A percentile compares a stretch with the other conserved stretches of the same genome.
Evolutionary conservation across 2,888 invertebrate genomes (phyloP).

Genomic region (Tuta absoluta): DNA sequence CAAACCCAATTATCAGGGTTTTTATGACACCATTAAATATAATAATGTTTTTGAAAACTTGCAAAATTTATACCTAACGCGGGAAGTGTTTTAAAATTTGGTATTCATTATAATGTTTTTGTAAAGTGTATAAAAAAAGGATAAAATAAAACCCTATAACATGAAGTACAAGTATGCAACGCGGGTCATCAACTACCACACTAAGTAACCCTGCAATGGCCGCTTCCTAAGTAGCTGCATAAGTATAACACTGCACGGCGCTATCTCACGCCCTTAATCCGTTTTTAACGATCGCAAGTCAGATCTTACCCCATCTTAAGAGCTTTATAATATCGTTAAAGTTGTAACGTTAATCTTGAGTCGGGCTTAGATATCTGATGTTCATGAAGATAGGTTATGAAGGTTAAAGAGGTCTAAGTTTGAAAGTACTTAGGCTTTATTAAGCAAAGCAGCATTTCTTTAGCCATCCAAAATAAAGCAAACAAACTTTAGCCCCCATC

Average conservation of each 20-base stretch:
- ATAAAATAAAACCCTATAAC: too few relatives aligned
- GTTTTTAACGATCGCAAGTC: slow-evolving; percentile 17
- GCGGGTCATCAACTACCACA: neutral
- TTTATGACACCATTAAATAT: too few relatives aligned
- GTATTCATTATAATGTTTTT: too few relatives aligned
- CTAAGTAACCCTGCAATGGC: neutral
- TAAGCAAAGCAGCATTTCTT: neutral
- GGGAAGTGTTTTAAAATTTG: too few relatives aligned
- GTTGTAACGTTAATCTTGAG: slow-evolving; percentile 11
- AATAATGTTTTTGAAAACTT: too few relatives aligned
- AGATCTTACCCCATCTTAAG: slow-evolving; percentile 5
- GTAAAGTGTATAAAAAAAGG: too few relatives aligned
- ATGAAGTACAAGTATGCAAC: neutral
- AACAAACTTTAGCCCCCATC: too few relatives aligned
- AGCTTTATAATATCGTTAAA: slow-evolving; percentile 14
- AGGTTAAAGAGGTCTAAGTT: neutral
- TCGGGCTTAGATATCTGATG: slow-evolving; percentile 21
- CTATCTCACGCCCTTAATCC: slow-evolving; percentile 18
- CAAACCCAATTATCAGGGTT: too few relatives aligned
- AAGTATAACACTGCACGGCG: neutral
- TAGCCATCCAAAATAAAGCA: too few relatives aligned
- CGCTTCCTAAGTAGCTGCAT: neutral
- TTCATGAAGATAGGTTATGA: neutral
- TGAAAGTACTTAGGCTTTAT: neutral
- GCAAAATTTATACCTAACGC: too few relatives aligned